A percentile compares a stretch with the other conserved stretches of the same genome.
phyloP scores from a whole-genome alignment of 2,888 invertebrate species.

The Sesia apiformis region DNA sequence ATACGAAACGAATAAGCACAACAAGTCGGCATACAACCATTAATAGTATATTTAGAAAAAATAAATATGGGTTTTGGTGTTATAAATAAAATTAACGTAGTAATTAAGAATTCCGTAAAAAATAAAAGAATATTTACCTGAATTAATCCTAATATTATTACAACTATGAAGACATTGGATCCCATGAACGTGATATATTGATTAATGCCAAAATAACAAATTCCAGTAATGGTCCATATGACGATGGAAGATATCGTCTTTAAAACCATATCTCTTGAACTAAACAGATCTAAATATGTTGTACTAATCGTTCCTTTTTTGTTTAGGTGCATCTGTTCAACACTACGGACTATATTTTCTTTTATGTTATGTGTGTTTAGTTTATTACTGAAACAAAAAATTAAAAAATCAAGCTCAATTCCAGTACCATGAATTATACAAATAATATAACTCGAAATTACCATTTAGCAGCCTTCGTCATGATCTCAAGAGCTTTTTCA shows the following conservation, averaged over 20 bases:
- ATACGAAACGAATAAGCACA: too few relatives aligned
- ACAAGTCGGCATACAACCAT: too few relatives aligned
- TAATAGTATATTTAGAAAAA: too few relatives aligned
- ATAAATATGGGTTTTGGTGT: too few relatives aligned
- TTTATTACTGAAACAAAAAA: slow-evolving; percentile 30
- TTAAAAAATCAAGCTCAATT: not conserved
- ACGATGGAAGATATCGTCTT: slow-evolving; percentile 23
- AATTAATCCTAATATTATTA: slow-evolving; percentile 26
- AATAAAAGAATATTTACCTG: slow-evolving; percentile 25
- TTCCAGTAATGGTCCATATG: slow-evolving; percentile 30
- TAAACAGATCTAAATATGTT: slow-evolving; percentile 33
- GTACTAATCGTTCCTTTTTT: slow-evolving; percentile 14
- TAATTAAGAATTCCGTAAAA: not conserved
- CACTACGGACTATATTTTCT: slow-evolving; percentile 23
- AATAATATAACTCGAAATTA: slow-evolving; percentile 14
- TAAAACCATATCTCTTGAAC: slow-evolving; percentile 20
- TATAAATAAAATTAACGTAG: not conserved
- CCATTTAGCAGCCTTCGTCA: slow-evolving; percentile 38
- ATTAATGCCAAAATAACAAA: slow-evolving; percentile 34
- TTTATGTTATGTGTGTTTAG: slow-evolving; percentile 20
- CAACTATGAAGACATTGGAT: slow-evolving; percentile 27
- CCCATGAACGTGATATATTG: slow-evolving; percentile 34
- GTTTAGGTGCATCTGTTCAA: slow-evolving; percentile 20
- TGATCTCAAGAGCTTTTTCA: slow-evolving; percentile 24
- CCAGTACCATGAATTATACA: too few relatives aligned